A percentile compares a stretch with the other conserved stretches of the same genome.
Evolutionary conservation across 2,113 vertebrate genomes (phyloP).

Genomic region (Lasiurus borealis): DNA sequence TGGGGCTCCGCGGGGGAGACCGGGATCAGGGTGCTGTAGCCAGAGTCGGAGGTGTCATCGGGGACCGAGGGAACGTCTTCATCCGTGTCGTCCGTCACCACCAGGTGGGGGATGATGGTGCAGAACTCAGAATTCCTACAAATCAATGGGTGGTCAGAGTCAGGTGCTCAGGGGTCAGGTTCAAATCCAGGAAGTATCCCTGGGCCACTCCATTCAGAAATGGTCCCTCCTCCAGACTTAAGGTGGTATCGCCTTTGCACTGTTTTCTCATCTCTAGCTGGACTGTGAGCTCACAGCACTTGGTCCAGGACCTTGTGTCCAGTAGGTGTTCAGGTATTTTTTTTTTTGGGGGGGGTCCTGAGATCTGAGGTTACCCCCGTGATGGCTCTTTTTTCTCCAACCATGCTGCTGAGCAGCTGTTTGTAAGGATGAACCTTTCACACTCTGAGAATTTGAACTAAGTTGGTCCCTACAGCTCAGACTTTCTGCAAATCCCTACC

Average conservation of each 20-base stretch:
- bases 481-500: background rate
- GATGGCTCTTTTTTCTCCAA: background rate
- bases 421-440: background rate
- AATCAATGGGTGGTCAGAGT: background rate
- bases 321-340: background rate
- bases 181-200: background rate
- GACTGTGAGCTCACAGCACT: background rate
- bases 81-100: slow-evolving; percentile 75
- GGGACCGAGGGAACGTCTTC: slow-evolving; percentile 12
- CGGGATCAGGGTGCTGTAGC: slow-evolving; percentile 73
- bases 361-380: background rate
- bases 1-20: slow-evolving; percentile 15
- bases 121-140: slow-evolving; percentile 46
- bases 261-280: background rate
- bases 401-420: background rate
- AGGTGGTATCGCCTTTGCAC: background rate
- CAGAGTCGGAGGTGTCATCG: slow-evolving; percentile 74
- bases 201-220: background rate
- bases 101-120: slow-evolving; percentile 50
- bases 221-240: background rate
- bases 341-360: background rate
- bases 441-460: background rate
- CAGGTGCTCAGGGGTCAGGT: background rate
- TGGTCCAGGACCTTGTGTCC: background rate
- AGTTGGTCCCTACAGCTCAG: background rate